Evolutionary conservation across 2,888 invertebrate genomes (phyloP).

Genomic region (Salticus scenicus): DNA sequence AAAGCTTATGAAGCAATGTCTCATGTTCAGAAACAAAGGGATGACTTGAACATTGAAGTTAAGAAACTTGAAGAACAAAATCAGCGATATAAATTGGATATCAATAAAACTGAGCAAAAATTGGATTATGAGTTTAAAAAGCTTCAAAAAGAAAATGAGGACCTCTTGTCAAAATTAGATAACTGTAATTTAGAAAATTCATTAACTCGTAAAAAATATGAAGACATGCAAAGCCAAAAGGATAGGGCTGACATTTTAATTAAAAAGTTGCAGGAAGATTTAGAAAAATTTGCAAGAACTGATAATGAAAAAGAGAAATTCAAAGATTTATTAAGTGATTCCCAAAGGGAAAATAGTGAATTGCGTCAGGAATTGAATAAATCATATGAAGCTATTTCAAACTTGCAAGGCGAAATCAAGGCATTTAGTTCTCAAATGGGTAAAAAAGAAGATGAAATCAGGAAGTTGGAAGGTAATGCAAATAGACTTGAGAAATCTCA

Average conservation of each 20-base stretch:
- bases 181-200: conserved; percentile 33
- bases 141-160: conserved; percentile 31
- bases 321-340: conserved; percentile 36
- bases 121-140: conserved; percentile 45
- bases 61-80: conserved; percentile 42
- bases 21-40: conserved; percentile 58
- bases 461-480: conserved; percentile 84
- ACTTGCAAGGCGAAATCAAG: conserved; percentile 58
- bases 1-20: conserved; percentile 61
- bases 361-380: conserved; percentile 36
- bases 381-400: conserved; percentile 41
- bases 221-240: conserved; percentile 44
- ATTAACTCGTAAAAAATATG: conserved; percentile 35
- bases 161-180: conserved; percentile 34
- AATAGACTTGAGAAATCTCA: conserved; percentile 80
- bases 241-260: conserved; percentile 30
- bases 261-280: conserved; percentile 43
- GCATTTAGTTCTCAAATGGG: conserved; percentile 39
- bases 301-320: conserved; percentile 41
- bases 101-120: conserved; percentile 35
- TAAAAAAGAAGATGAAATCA: conserved; percentile 73
- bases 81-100: conserved; percentile 37
- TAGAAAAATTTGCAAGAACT: conserved; percentile 37
- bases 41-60: conserved; percentile 47
- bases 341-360: conserved; percentile 40